Conservation (phyloP, 2,797 vertebrate species). For the Sitta carolinensis region DNA sequence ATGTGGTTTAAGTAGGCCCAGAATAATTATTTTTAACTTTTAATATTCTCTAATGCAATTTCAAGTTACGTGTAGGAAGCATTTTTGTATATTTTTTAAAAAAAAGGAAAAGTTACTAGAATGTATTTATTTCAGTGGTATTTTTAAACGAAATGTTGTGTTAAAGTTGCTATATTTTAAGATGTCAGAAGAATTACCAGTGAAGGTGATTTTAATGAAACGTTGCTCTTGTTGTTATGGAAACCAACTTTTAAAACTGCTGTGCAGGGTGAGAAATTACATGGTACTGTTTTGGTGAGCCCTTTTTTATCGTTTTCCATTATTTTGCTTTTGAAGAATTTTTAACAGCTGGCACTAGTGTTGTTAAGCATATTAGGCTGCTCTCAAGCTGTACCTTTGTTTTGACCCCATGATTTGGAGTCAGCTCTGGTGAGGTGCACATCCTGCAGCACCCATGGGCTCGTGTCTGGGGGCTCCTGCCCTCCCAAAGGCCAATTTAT, state of each 20-base stretch:
- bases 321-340: slow-evolving; percentile 38
- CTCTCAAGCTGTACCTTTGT: neutral
- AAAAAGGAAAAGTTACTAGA: neutral
- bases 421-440: neutral
- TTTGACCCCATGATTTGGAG: neutral
- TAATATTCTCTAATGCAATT: neutral
- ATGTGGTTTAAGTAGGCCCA: neutral
- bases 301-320: neutral
- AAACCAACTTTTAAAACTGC: slow-evolving; percentile 48
- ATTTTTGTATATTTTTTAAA: neutral
- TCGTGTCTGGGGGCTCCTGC: neutral
- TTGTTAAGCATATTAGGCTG: neutral
- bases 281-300: neutral
- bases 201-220: slow-evolving; percentile 49
- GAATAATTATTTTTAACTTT: neutral
- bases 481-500: neutral
- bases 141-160: slow-evolving; percentile 21
- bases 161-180: slow-evolving; percentile 12
- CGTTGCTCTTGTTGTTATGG: slow-evolving; percentile 53
- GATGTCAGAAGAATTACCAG: neutral
- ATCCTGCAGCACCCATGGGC: neutral
- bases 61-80: neutral
- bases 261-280: slow-evolving; percentile 14
- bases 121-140: neutral
- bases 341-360: neutral